phyloP scores from a whole-genome alignment of 2,113 vertebrate genomes.

The Oncorhynchus keta region DNA sequence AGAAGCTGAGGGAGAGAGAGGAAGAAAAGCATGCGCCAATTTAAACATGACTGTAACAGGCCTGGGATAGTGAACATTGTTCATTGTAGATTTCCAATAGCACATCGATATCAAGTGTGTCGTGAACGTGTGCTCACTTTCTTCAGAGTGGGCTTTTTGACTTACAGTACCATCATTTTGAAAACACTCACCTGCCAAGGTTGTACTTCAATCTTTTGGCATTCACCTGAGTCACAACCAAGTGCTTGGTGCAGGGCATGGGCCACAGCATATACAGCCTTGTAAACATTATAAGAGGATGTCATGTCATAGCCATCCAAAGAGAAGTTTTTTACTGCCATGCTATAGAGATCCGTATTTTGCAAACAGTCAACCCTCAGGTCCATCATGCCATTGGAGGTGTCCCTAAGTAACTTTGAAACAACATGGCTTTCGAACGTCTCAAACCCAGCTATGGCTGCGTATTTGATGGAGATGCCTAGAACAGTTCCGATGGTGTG shows the following conservation, averaged over 20 bases:
- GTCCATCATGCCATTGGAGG: background rate
- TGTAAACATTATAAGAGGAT: slow-evolving; percentile 76
- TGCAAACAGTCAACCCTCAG: slow-evolving; percentile 69
- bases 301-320: slow-evolving; percentile 66
- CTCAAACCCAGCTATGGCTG: slow-evolving; percentile 67
- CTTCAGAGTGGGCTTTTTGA: background rate
- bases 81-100: too few relatives aligned
- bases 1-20: slow-evolving; percentile 66
- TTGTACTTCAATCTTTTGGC: slow-evolving; percentile 54
- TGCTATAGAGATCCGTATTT: slow-evolving; percentile 60
- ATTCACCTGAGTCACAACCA: slow-evolving; percentile 62
- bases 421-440: slow-evolving; percentile 56
- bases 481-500: slow-evolving; percentile 75
- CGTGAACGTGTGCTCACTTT: too few relatives aligned
- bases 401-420: slow-evolving; percentile 20
- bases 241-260: slow-evolving; percentile 77
- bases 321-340: slow-evolving; percentile 32
- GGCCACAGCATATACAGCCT: slow-evolving; percentile 78
- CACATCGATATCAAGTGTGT: too few relatives aligned
- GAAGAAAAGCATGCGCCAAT: background rate
- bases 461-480: slow-evolving; percentile 66
- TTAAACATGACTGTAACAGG: background rate
- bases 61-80: background rate
- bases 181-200: slow-evolving; percentile 75
- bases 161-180: background rate